Percentiles rank a stretch among this genome's conserved stretches.
These are phyloP conservation scores for Ylistrum balloti DNA, from an alignment of 1,140 invertebrate genomes.

Conservation along the genomic window DNA sequence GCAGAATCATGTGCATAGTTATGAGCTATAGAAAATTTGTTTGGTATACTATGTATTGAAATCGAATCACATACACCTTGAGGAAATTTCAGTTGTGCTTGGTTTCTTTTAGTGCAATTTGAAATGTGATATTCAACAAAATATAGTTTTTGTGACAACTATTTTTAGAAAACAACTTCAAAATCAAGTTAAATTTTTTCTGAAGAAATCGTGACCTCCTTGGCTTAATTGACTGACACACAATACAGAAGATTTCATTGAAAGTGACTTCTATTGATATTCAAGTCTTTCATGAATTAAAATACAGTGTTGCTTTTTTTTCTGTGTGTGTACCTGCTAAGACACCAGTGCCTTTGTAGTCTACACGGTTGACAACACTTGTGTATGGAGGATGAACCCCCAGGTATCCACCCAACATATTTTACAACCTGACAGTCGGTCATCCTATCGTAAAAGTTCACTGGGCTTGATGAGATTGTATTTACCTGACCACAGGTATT, in stretches of 20 bases:
- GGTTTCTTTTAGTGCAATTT: too few species aligned
- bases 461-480: conserved; percentile 32
- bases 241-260: neutral
- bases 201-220: neutral
- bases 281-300: neutral
- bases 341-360: neutral
- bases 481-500: conserved; percentile 38
- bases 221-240: neutral
- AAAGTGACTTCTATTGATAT: conserved; percentile 20
- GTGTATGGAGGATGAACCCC: neutral
- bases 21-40: too few species aligned
- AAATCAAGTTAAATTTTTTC: neutral
- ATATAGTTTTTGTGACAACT: neutral
- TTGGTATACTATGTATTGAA: too few species aligned
- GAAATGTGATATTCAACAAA: too few species aligned
- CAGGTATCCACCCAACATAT: conserved; percentile 3
- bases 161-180: neutral
- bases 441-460: conserved; percentile 33
- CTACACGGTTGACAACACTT: conserved; percentile 13
- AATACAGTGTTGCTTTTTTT: neutral
- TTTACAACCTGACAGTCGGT: neutral
- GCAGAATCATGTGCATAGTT: too few species aligned
- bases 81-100: too few species aligned
- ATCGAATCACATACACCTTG: too few species aligned
- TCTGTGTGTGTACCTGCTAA: neutral